phyloP scores from a whole-genome alignment of 2,888 invertebrate genomes.

The Megamerina dolium region DNA sequence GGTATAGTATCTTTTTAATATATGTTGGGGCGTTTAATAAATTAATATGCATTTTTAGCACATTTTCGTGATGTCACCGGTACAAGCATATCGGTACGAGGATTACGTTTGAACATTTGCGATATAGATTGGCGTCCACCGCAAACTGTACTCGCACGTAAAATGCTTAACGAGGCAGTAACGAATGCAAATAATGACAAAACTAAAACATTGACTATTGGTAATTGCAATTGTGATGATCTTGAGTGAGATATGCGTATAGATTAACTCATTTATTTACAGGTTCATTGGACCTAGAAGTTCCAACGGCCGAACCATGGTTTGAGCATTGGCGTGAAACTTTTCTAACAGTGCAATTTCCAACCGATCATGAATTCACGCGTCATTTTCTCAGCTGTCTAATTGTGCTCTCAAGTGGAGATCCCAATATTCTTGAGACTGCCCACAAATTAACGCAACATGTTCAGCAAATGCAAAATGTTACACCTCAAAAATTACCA shows the following conservation, averaged over 20 bases:
- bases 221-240: no score
- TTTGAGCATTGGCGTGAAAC: constrained; percentile 93
- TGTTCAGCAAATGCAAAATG: constrained; percentile 70
- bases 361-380: constrained; percentile 93
- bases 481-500: constrained; percentile 70
- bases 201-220: constrained; percentile 54
- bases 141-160: constrained; percentile 74
- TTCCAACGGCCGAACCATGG: constrained; percentile 82
- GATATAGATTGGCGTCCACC: constrained; percentile 79
- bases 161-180: constrained; percentile 79
- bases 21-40: background rate
- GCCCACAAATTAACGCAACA: constrained; percentile 75
- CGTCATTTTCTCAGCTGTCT: constrained; percentile 82
- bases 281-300: constrained; percentile 57
- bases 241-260: background rate
- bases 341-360: constrained; percentile 80
- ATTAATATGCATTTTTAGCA: constrained; percentile 52
- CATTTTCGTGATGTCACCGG: constrained; percentile 81
- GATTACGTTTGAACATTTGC: constrained; percentile 70
- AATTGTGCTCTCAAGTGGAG: constrained; percentile 65
- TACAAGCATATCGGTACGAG: constrained; percentile 63
- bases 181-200: constrained; percentile 56
- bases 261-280: constrained; percentile 1
- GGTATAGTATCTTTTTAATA: constrained; percentile 50
- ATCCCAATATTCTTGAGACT: constrained; percentile 73